Conservation (phyloP, 2,113 vertebrate species). For the Crocuta crocuta region DNA sequence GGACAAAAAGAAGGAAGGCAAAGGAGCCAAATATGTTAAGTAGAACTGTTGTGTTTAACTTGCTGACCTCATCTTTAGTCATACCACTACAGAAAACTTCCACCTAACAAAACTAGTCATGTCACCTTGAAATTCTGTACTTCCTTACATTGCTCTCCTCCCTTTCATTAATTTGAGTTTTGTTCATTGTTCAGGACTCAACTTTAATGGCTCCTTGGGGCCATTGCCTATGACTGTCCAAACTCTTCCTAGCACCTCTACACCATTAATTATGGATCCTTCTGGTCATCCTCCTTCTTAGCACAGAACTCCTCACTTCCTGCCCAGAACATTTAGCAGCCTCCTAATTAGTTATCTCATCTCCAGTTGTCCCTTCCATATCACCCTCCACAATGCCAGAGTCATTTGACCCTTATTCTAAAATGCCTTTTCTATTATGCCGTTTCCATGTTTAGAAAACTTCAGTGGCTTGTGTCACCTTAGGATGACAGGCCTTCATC, state of each 20-base stretch:
- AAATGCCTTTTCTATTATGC: not conserved
- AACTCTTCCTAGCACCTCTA: not conserved
- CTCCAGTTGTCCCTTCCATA: not conserved
- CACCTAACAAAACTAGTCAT: not conserved
- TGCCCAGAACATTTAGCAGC: not conserved
- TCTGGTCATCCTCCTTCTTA: not conserved
- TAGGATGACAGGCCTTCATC: rapidly evolving
- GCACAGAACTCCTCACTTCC: not conserved
- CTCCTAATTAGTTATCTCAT: not conserved
- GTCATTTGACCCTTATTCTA: not conserved
- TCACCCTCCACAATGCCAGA: not conserved
- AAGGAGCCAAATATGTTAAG: rapidly evolving
- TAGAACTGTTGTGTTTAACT: not conserved
- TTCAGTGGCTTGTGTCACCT: not conserved
- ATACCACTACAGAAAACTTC: not conserved
- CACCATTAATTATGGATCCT: not conserved
- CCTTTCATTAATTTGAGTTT: not conserved
- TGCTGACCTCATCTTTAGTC: not conserved
- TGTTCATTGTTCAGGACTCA: not conserved
- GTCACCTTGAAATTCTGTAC: not conserved
- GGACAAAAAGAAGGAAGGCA: not conserved
- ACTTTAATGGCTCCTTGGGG: not conserved
- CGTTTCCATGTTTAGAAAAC: not conserved
- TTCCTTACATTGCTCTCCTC: not conserved
- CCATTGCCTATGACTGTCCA: not conserved